Conservation (phyloP, 2,888 invertebrate species). For the Pristionchus japonicus region DNA sequence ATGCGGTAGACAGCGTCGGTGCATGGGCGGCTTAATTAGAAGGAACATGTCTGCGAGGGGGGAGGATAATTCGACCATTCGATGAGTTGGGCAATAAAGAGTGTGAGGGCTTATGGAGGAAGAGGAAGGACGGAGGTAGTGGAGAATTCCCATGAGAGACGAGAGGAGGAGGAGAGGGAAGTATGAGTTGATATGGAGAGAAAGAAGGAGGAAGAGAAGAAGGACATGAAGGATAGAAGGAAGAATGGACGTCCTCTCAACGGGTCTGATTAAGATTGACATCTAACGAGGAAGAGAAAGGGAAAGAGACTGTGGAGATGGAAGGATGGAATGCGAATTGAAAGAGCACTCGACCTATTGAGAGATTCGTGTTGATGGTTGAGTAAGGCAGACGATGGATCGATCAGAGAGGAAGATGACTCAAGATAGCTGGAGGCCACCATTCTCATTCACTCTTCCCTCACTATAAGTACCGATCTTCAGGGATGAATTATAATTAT, state of each 20-base stretch:
- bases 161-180: background rate
- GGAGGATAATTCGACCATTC: background rate
- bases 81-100: constrained; percentile 22
- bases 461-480: background rate
- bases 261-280: constrained; percentile 23
- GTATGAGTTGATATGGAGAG: constrained; percentile 35
- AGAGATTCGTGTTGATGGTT: background rate
- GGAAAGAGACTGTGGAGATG: background rate
- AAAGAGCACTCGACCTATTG: background rate
- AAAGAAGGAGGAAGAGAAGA: constrained; percentile 6
- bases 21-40: constrained; percentile 7
- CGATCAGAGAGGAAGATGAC: background rate
- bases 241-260: background rate
- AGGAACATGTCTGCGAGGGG: constrained; percentile 22
- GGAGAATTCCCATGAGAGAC: background rate
- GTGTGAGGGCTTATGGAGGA: constrained; percentile 13
- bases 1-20: background rate
- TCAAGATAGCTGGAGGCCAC: background rate
- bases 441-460: no score
- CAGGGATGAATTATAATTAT: constrained; percentile 28
- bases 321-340: constrained; percentile 2
- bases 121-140: constrained; percentile 28
- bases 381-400: background rate
- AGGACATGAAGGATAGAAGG: background rate
- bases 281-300: background rate